phyloP scores from a whole-genome alignment of 2,113 vertebrate genomes.

The Myotis lucifugus region DNA sequence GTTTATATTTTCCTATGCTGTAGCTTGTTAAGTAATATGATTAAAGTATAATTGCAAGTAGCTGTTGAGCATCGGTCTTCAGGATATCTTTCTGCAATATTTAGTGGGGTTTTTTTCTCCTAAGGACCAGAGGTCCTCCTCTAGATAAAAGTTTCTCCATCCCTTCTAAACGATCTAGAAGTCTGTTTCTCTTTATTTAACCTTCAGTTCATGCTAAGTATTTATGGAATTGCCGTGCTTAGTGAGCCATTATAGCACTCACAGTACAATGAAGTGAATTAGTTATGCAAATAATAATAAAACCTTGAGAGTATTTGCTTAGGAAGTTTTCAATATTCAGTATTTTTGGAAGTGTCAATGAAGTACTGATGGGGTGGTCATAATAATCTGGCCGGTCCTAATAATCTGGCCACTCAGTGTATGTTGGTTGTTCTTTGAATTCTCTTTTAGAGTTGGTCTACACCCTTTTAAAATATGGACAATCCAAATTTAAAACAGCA shows the following conservation, averaged over 20 bases:
- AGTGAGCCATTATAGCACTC: too few relatives aligned
- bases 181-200: neutral
- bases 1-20: neutral
- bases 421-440: neutral
- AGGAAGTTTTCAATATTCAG: too few relatives aligned
- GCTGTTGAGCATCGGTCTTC: neutral
- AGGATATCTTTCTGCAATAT: neutral
- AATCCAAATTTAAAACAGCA: constrained; percentile 16
- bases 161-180: neutral
- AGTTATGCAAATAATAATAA: too few relatives aligned
- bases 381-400: too few relatives aligned
- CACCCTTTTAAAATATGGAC: neutral
- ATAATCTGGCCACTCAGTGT: too few relatives aligned
- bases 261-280: too few relatives aligned
- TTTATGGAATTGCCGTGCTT: neutral
- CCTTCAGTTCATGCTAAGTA: neutral
- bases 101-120: neutral
- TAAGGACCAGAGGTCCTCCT: neutral
- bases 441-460: neutral
- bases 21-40: neutral
- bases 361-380: too few relatives aligned
- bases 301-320: too few relatives aligned
- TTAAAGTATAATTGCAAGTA: neutral
- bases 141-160: neutral
- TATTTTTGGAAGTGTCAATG: too few relatives aligned